Evolutionary conservation across 2,797 vertebrate genomes (phyloP).

Genomic region (Gephyroberyx darwinii): DNA sequence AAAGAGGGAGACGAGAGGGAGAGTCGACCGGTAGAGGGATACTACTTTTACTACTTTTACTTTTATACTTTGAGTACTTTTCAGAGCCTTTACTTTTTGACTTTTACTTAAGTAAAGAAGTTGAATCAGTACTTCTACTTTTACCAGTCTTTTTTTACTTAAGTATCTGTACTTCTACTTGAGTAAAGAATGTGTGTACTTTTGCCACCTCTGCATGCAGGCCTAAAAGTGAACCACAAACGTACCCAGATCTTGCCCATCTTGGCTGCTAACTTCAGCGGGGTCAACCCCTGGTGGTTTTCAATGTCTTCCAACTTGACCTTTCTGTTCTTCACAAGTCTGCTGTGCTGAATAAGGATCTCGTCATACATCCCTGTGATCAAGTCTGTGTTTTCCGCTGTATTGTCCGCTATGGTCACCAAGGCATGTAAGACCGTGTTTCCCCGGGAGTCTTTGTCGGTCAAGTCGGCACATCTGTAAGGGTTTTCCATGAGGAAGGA

Average conservation of each 20-base stretch:
- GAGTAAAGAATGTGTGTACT: no score
- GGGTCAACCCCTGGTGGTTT: conserved; percentile 86
- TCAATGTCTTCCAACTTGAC: conserved; percentile 84
- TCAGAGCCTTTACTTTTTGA: no score
- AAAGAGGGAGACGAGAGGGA: no score
- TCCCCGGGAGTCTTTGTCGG: conserved; percentile 85
- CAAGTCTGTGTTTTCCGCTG: conserved; percentile 87
- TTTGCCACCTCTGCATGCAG: no score
- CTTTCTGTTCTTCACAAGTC: conserved; percentile 18
- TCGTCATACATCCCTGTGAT: conserved; percentile 88
- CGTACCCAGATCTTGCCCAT: conserved; percentile 89
- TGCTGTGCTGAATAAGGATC: conserved; percentile 84
- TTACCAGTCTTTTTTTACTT: no score
- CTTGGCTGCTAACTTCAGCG: conserved; percentile 89
- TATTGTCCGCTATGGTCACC: conserved; percentile 88
- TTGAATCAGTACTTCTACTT: no score
- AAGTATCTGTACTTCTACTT: no score
- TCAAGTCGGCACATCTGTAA: conserved; percentile 79
- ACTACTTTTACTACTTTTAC: no score
- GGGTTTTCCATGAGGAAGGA: conserved; percentile 89
- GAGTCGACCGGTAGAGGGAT: no score
- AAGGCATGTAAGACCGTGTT: conserved; percentile 90
- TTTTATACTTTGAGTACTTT: no score
- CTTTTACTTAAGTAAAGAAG: no score
- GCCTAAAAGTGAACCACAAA: not conserved